A percentile compares a stretch with the other conserved stretches of the same genome.
These are phyloP conservation scores for Chalcosyrphus nemorum DNA, from an alignment of 2,888 invertebrate species.

Conservation along the genomic window DNA sequence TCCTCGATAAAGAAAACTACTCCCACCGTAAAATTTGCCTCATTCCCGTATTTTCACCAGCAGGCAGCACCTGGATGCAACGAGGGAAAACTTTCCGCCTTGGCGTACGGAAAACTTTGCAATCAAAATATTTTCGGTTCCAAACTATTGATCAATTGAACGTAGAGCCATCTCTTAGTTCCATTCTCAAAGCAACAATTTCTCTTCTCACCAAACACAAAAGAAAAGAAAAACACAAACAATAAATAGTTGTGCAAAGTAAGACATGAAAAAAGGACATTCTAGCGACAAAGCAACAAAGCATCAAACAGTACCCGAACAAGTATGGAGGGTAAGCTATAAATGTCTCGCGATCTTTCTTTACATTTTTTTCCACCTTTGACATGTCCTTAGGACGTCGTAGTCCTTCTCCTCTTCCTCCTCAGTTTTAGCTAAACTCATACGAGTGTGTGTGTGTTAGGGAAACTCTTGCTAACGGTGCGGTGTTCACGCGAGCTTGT, in stretches of 20 bases:
- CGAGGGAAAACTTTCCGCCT: constrained; percentile 37
- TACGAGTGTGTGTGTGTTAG: constrained; percentile 25
- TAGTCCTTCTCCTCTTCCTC: background rate
- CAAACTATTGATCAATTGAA: constrained; percentile 69
- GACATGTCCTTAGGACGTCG: constrained; percentile 41
- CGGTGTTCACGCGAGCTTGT: constrained; percentile 5
- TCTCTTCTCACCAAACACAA: constrained; percentile 11
- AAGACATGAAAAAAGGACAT: constrained; percentile 56
- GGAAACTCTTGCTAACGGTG: constrained; percentile 18
- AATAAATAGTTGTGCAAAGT: constrained; percentile 32
- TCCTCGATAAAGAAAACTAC: background rate
- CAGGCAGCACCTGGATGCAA: constrained; percentile 59
- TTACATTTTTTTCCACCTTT: constrained; percentile 53
- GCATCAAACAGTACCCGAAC: constrained; percentile 13
- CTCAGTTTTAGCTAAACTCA: constrained; percentile 23
- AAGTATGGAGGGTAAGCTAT: constrained; percentile 41
- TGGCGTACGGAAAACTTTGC: constrained; percentile 45
- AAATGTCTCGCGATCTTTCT: constrained; percentile 66
- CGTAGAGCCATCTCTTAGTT: constrained; percentile 24
- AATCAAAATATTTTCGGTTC: constrained; percentile 69
- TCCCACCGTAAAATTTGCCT: constrained; percentile 6
- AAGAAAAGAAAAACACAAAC: constrained; percentile 2
- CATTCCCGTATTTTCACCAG: constrained; percentile 24
- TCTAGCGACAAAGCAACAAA: constrained; percentile 48
- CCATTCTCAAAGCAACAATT: constrained; percentile 36